Evolutionary conservation across 2,797 vertebrate species (phyloP).

Genomic region (Cryptoblepharus egeriae): DNA sequence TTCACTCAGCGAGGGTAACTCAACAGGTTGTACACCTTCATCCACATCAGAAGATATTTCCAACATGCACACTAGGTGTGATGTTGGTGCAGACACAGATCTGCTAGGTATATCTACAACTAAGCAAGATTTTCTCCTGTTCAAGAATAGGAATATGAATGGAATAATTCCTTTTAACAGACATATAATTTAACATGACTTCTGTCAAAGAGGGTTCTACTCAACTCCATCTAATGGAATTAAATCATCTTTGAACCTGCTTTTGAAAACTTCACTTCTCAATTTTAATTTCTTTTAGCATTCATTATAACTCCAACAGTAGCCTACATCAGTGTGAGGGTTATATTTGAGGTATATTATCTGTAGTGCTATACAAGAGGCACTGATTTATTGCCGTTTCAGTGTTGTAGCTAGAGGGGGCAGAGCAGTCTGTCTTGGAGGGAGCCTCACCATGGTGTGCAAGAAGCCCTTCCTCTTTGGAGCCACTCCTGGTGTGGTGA

Average conservation of each 20-base stretch:
- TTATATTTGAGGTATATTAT: not conserved
- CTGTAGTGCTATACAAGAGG: accelerated
- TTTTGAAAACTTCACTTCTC: not conserved
- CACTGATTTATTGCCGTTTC: accelerated
- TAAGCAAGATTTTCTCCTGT: not conserved
- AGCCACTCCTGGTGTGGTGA: too few relatives aligned
- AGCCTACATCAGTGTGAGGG: not conserved
- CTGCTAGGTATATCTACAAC: not conserved
- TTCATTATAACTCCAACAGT: not conserved
- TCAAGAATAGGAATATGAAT: not conserved
- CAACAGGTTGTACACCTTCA: not conserved
- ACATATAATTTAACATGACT: not conserved
- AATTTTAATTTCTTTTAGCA: not conserved
- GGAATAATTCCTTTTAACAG: not conserved
- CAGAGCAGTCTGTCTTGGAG: too few relatives aligned
- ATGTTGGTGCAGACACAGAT: not conserved
- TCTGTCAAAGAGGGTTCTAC: not conserved
- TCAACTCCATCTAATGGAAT: not conserved
- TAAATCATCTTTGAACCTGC: not conserved
- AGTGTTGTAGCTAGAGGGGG: too few relatives aligned
- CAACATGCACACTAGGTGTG: not conserved
- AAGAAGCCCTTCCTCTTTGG: too few relatives aligned
- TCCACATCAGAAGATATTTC: not conserved
- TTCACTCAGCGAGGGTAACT: not conserved
- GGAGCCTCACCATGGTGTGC: too few relatives aligned